phyloP scores from a whole-genome alignment of 2,797 vertebrate species.

The Todus mexicanus region DNA sequence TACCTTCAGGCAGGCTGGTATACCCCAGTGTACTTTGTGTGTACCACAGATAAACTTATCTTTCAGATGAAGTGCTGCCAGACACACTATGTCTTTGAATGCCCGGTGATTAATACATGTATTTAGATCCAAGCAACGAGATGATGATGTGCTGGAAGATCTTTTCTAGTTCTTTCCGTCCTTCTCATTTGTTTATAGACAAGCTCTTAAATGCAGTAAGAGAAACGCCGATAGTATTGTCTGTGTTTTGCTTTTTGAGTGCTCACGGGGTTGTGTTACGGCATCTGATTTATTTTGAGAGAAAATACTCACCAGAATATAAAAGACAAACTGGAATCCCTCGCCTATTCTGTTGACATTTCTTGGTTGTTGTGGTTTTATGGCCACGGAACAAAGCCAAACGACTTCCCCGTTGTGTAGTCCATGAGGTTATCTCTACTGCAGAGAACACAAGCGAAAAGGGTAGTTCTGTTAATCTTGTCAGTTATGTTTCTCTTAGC shows the following conservation, averaged over 20 bases:
- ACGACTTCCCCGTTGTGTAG: neutral
- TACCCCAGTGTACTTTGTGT: neutral
- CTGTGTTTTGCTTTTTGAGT: neutral
- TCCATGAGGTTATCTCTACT: neutral
- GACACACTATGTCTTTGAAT: neutral
- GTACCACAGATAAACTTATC: neutral
- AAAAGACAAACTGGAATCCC: neutral
- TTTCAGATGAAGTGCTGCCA: neutral
- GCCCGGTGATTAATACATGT: neutral
- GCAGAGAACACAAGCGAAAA: neutral
- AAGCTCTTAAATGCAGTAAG: neutral
- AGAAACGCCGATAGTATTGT: neutral
- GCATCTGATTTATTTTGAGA: constrained; percentile 3
- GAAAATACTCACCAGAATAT: neutral
- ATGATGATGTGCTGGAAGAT: neutral
- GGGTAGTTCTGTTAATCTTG: neutral
- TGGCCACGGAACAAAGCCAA: neutral
- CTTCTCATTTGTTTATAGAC: neutral
- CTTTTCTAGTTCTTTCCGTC: neutral
- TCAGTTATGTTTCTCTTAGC: neutral
- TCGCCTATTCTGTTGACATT: neutral
- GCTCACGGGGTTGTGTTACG: neutral
- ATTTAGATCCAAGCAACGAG: neutral
- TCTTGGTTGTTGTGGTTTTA: neutral
- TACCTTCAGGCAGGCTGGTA: neutral